Base-by-base conservation (phyloP, 2,113 vertebrate species). In the Notothenia rossii region DNA sequence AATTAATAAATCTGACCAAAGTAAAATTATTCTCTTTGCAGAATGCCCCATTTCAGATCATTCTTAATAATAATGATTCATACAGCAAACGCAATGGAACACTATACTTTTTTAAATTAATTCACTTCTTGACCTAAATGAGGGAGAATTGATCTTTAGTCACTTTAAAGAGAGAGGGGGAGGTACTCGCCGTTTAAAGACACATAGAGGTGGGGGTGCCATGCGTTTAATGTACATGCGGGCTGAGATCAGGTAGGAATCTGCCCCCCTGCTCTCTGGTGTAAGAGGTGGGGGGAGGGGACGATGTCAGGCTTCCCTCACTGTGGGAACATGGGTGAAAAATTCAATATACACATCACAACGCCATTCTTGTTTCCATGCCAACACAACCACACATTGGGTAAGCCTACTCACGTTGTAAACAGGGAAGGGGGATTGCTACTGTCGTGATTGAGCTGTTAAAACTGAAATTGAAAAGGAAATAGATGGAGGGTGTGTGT, bases 331-430 rank as follows among this genome's bases (percentile, higher is more conserved):
- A 65, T 55, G 84, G 84, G 84, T 90, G 77, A 92, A 91, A 89
- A 89, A 93, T 93, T 79, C 78, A 85, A 85, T 83, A 91, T 73
- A 75, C 77, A 65, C 75, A 83, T 88, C 70, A 84, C 87, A 91
- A 91, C 73, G 83, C 84, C 71, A 84, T 81, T 87, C 66, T 73
- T 92, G 92, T 95, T 91, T 86, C 92, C 91, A 95, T 95, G 93
- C 93, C 91, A 94, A 95, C 94, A 88, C 83, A 81, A 76, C 49
- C 79, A 86, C 89, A 90, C 88, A 88, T 49, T 68, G 82, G 78
- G 83, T 65, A 87, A 64, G 70, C 81, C 75, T 88, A 86, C 84
- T 91, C 82, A 20, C 65, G 1, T 64, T 82, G 25, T 43, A 77
- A 70, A 81, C 69, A 77, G 65, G 60, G 13, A 72, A 61, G 45